Conservation (phyloP, 1,140 invertebrate genomes). For the Sinella curviseta region DNA sequence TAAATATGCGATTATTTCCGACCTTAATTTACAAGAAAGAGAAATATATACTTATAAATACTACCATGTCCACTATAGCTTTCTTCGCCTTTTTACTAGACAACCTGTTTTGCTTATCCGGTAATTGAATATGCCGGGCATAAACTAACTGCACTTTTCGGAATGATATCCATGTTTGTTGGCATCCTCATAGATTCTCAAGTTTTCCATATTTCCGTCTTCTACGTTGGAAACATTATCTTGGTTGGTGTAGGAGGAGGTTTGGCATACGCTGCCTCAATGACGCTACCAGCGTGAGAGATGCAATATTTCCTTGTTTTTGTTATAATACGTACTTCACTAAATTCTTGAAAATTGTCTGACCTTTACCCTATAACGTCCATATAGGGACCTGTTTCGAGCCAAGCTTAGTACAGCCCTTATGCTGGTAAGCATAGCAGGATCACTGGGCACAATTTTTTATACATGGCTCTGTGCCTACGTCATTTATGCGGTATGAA, state of each 20-base stretch:
- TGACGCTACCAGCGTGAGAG: neutral
- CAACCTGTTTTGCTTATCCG: neutral
- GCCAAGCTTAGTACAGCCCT: conserved; percentile 1
- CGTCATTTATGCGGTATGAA: neutral
- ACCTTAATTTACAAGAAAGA: neutral
- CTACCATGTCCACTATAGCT: too few species aligned
- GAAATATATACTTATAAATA: neutral
- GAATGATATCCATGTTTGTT: conserved; percentile 32
- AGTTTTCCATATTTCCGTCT: conserved; percentile 19
- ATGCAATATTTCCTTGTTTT: neutral
- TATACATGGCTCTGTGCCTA: neutral
- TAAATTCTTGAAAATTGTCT: neutral
- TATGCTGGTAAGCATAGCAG: neutral
- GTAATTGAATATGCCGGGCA: conserved; percentile 31
- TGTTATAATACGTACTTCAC: neutral
- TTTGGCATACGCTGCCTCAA: conserved; percentile 28
- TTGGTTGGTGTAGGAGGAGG: conserved; percentile 33
- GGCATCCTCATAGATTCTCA: conserved; percentile 41
- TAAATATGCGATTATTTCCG: neutral
- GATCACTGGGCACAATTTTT: conserved; percentile 30
- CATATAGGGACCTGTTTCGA: conserved; percentile 34
- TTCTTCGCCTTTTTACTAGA: neutral
- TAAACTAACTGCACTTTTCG: conserved; percentile 34
- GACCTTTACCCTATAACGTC: neutral
- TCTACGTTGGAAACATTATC: conserved; percentile 4